Percentiles rank a stretch among this genome's conserved stretches.
phyloP scores from a whole-genome alignment of 2,113 vertebrate genomes.

The Malurus cyaneus region DNA sequence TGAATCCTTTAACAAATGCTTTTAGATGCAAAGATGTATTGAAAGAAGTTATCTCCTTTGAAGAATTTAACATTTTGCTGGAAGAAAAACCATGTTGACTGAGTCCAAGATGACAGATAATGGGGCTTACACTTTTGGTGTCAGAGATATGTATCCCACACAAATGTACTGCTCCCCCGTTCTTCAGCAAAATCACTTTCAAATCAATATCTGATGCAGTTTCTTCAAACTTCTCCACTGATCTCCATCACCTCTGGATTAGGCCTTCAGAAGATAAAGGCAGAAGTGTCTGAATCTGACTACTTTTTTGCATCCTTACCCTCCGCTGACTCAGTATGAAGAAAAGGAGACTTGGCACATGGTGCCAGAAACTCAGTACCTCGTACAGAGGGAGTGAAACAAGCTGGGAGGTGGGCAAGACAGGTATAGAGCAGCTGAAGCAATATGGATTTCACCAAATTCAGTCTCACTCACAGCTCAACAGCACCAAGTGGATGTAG shows the following conservation, averaged over 20 bases:
- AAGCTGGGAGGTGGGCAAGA: not conserved
- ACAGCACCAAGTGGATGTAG: not conserved
- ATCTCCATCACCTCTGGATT: not conserved
- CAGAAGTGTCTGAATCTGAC: not conserved
- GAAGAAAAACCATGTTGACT: not conserved
- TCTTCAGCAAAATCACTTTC: not conserved
- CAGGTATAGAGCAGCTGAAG: not conserved
- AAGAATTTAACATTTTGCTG: conserved; percentile 15
- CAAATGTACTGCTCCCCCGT: not conserved
- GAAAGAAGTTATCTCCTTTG: not conserved
- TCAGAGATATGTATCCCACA: not conserved
- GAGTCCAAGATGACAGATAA: conserved; percentile 1
- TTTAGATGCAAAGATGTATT: conserved; percentile 1
- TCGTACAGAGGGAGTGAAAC: not conserved
- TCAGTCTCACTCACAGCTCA: not conserved
- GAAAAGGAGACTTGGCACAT: not conserved
- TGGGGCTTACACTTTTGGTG: not conserved
- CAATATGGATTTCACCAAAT: not conserved
- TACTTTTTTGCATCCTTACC: not conserved
- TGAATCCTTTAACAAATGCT: not conserved
- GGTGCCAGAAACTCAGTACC: not conserved
- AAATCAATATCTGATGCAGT: not conserved
- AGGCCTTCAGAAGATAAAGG: not conserved
- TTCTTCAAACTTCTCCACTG: not conserved
- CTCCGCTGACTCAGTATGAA: not conserved